Percentiles rank a stretch among this genome's conserved stretches.
These are phyloP conservation scores for Gavia stellata DNA, from an alignment of 2,113 vertebrate species.

Conservation along the genomic window DNA sequence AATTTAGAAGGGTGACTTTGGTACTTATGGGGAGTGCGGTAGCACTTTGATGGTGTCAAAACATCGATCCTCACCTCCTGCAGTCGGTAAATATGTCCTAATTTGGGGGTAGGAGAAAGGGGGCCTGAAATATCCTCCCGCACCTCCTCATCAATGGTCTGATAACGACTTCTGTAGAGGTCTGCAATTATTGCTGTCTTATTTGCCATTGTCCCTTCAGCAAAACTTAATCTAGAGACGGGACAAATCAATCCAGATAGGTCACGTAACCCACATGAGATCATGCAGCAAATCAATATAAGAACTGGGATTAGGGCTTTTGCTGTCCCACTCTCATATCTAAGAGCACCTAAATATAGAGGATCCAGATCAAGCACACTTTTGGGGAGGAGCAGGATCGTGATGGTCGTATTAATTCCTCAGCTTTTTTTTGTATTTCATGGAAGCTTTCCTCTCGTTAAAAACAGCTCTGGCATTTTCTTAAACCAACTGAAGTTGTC, in stretches of 20 bases:
- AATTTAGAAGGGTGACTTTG: neutral
- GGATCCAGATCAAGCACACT: neutral
- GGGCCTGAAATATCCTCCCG: neutral
- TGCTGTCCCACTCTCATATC: neutral
- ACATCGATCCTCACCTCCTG: neutral
- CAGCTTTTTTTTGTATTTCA: neutral
- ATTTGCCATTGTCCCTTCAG: neutral
- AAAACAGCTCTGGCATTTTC: neutral
- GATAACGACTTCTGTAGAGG: neutral
- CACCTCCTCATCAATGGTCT: neutral
- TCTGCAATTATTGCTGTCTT: no score
- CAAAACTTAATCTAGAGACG: neutral
- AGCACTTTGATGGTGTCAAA: accelerated
- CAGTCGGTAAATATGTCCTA: neutral
- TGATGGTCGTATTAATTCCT: neutral
- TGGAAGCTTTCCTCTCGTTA: neutral
- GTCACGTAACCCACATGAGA: neutral
- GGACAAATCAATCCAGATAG: neutral
- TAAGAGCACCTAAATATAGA: neutral
- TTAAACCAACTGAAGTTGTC: neutral
- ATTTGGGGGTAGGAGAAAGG: neutral
- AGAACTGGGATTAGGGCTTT: neutral
- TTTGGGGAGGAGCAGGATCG: accelerated
- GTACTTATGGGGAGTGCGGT: no score
- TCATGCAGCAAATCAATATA: neutral